Evolutionary conservation across 2,113 vertebrate genomes (phyloP).

Genomic region (Hemichromis elongatus): DNA sequence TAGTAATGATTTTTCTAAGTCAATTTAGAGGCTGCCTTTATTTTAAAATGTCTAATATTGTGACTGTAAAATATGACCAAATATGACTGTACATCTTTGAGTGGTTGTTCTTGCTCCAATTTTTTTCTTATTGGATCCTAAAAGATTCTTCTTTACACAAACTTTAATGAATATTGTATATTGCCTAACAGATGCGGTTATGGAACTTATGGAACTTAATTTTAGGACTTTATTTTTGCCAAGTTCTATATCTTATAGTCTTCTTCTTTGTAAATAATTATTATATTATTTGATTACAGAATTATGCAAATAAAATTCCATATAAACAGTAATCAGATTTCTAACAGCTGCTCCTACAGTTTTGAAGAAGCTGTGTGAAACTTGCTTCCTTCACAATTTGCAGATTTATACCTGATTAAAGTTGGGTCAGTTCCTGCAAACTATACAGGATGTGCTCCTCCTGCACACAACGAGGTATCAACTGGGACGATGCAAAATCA

Average conservation of each 20-base stretch:
- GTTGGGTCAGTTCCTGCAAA: neutral
- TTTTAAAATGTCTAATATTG: neutral
- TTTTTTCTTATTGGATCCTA: rapidly evolving
- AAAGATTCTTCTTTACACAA: neutral
- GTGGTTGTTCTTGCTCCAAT: neutral
- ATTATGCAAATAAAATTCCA: neutral
- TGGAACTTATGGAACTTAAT: neutral
- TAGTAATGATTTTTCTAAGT: neutral
- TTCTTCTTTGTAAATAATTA: neutral
- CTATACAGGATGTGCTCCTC: neutral
- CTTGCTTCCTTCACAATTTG: neutral
- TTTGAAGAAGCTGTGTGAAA: neutral
- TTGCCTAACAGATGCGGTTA: rapidly evolving
- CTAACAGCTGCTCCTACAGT: neutral
- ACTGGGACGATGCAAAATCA: constrained; percentile 73
- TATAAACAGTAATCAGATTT: neutral
- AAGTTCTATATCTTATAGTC: neutral
- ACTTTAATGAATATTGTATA: neutral
- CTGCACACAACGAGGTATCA: constrained; percentile 40
- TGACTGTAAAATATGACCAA: rapidly evolving
- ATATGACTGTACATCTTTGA: neutral
- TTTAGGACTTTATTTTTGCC: neutral
- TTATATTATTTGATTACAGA: neutral
- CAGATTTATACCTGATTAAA: neutral
- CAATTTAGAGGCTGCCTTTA: neutral